Evolutionary conservation across 2,113 vertebrate genomes (phyloP).

Genomic region (Halcyon malimbica): DNA sequence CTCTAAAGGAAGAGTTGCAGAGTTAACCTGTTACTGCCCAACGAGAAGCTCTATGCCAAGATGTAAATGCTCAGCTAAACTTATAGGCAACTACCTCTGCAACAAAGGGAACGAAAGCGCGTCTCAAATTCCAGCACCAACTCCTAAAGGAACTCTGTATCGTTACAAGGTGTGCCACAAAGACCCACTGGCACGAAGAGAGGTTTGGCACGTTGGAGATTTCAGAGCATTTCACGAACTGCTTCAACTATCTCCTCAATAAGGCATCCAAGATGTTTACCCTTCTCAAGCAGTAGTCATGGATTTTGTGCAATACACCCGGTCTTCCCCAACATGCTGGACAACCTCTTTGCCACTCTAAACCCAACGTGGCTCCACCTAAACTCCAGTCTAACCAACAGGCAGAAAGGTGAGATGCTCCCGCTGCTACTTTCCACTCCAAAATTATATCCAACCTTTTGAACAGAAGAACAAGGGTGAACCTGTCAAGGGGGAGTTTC

Average conservation of each 20-base stretch:
- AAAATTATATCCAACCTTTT: not conserved
- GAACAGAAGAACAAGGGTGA: not conserved
- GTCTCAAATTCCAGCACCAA: not conserved
- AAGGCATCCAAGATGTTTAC: not conserved
- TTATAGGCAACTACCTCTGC: not conserved
- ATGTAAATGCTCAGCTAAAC: not conserved
- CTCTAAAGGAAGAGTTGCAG: not conserved
- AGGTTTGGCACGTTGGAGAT: not conserved
- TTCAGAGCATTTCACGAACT: not conserved
- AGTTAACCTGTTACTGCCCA: not conserved
- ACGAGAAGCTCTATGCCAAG: not conserved
- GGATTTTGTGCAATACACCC: not conserved
- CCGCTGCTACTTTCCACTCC: not conserved
- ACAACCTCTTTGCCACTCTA: not conserved
- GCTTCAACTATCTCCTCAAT: not conserved
- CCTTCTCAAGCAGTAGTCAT: not conserved
- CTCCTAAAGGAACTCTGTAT: not conserved
- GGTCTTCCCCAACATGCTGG: fast-evolving
- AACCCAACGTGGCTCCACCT: not conserved
- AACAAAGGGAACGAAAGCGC: fast-evolving
- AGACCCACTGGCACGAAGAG: not conserved
- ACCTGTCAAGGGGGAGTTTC: not conserved
- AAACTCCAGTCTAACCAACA: fast-evolving
- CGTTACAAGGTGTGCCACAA: not conserved
- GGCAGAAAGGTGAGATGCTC: not conserved